phyloP scores from a whole-genome alignment of 2,113 vertebrate species.

The Pelmatolapia mariae region DNA sequence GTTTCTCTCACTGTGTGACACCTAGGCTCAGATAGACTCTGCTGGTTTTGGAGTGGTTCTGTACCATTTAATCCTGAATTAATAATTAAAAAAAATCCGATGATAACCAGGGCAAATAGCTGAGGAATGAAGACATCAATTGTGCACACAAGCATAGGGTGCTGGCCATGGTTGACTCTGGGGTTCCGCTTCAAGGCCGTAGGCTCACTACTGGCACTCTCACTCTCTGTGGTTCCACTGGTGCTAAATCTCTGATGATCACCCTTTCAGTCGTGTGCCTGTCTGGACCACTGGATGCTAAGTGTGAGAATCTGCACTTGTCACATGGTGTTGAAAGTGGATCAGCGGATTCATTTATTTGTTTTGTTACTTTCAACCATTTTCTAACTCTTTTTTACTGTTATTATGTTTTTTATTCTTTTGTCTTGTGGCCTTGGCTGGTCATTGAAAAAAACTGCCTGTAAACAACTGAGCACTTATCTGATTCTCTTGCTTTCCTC shows the following conservation, averaged over 20 bases:
- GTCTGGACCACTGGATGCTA: not conserved
- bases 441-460: not conserved
- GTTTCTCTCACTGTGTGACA: not conserved
- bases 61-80: not conserved
- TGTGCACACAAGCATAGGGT: not conserved
- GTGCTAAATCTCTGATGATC: not conserved
- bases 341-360: not conserved
- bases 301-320: not conserved
- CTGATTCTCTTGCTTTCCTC: not conserved
- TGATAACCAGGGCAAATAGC: not conserved
- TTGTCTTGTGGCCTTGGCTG: not conserved
- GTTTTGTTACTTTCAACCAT: not conserved
- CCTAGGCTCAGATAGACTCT: not conserved
- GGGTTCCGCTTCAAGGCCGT: conserved; percentile 10
- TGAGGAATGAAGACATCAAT: not conserved
- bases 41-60: not conserved
- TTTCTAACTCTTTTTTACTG: not conserved
- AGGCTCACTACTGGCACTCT: not conserved
- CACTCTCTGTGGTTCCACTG: conserved; percentile 5
- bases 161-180: not conserved
- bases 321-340: not conserved
- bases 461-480: not conserved
- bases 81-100: not conserved
- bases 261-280: not conserved
- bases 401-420: not conserved